A percentile compares a stretch with the other conserved stretches of the same genome.
Conservation (phyloP, 1,140 invertebrate species). For the Neocloeon triangulifer region DNA sequence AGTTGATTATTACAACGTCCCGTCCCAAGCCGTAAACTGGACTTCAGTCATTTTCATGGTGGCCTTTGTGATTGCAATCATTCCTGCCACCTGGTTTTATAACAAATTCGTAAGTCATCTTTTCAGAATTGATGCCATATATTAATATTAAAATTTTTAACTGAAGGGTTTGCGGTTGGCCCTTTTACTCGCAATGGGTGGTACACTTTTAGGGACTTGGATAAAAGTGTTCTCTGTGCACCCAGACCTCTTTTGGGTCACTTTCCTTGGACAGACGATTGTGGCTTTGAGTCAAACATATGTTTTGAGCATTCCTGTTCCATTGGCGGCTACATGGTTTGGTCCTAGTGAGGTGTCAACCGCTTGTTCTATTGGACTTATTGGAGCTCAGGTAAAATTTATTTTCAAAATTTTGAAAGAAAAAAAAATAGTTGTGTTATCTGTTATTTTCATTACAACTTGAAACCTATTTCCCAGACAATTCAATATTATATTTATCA, state of each 20-base stretch:
- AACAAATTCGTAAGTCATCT: conserved; percentile 23
- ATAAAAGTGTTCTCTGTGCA: conserved; percentile 27
- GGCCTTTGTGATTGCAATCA: conserved; percentile 35
- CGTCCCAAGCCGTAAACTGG: conserved; percentile 26
- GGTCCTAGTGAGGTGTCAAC: conserved; percentile 32
- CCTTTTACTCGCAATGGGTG: too few species aligned
- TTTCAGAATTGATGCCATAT: too few species aligned
- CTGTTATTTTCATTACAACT: too few species aligned
- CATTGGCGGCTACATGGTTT: conserved; percentile 41
- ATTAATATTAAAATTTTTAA: too few species aligned
- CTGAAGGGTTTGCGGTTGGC: too few species aligned
- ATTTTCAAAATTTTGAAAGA: too few species aligned
- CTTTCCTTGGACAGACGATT: conserved; percentile 32
- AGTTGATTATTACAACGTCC: conserved; percentile 16
- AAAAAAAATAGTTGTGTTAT: too few species aligned
- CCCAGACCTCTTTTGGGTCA: conserved; percentile 23
- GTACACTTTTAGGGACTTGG: conserved; percentile 36
- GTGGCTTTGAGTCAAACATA: conserved; percentile 36
- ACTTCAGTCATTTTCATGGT: conserved; percentile 42
- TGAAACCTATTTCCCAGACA: too few species aligned
- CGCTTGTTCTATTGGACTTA: conserved; percentile 39
- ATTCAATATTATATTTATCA: too few species aligned
- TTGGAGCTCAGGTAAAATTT: conserved; percentile 50
- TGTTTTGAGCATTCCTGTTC: conserved; percentile 34
- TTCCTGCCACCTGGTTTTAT: conserved; percentile 34